Evolutionary conservation across 2,888 invertebrate species (phyloP), one percentile per base, ranked within the genome.

Genomic region (Erebia ligea): DNA sequence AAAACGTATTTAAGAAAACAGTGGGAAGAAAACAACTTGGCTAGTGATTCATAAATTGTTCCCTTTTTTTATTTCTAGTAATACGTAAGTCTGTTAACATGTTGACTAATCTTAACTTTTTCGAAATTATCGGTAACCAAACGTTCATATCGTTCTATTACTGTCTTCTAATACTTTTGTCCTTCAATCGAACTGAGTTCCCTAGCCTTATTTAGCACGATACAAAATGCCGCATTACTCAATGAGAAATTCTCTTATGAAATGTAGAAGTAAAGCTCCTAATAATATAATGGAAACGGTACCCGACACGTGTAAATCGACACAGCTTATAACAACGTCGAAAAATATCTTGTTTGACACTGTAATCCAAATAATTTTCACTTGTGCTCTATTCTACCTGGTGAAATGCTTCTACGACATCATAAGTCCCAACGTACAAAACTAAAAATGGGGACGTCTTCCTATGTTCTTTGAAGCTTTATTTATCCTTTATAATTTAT

Each of bases 401-500:
- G 83, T 87, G 11, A 88, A 88, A 76, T 74, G 76, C 1, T 86
- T 86, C 69, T 86, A 83, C 69, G 87, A 87, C 68, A 75, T 83
- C 21, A 79, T 88, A 67, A 82, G 80, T 63, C 83, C 86, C 42
- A 82, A 68, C 67, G 25, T 63, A 34, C 56, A 13, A n/a, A 59
- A 52, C 21, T 69, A 45, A 65, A 69, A 34, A 61, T 63, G 45
- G 45, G 19, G 11, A 61, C 48, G 9, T 45, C 21, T 19, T 11
- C 3, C 11, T 10, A 56, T 2, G 11, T 25, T 45, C n/a, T 25
- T 34, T 9, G 40, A 58, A 2, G 40, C 34, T 34, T 58, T 15
- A 15, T 34, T 15, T 8, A 34, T 34, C 10, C 19, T 54, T 19
- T 19, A 19, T 19, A 52, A n/a, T n/a, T n/a, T 17, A 1, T 21